Conservation (phyloP, 2,113 vertebrate species). For the Pachycephala philippinensis region DNA sequence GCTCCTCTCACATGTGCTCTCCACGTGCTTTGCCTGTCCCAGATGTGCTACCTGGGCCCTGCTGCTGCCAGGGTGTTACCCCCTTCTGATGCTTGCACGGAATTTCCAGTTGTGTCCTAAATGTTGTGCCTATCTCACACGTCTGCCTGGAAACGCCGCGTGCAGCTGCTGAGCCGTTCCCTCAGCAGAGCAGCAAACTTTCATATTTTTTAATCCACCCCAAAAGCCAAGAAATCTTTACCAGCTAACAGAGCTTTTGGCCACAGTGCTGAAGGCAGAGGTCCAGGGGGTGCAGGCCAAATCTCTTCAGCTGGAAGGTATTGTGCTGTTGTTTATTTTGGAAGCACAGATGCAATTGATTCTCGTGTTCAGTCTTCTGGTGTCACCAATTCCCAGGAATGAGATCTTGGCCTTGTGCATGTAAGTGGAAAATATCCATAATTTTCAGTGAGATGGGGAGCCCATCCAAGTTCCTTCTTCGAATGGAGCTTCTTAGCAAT, state of each 20-base stretch:
- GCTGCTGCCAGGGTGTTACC: rapidly evolving
- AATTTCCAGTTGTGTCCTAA: background rate
- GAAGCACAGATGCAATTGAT: background rate
- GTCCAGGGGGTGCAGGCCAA: background rate
- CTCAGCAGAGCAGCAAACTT: background rate
- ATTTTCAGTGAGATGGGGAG: background rate
- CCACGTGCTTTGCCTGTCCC: background rate
- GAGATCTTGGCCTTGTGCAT: background rate
- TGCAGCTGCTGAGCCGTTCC: background rate
- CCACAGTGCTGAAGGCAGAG: background rate
- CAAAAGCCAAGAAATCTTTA: background rate
- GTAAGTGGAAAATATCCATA: background rate
- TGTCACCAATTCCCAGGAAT: background rate
- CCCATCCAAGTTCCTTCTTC: background rate
- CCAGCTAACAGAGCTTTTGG: background rate
- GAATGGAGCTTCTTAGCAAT: background rate
- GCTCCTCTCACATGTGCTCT: background rate
- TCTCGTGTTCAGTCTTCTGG: background rate
- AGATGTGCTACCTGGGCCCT: rapidly evolving
- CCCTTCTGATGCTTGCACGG: background rate
- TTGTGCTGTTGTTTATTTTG: constrained; percentile 43
- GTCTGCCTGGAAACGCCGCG: background rate
- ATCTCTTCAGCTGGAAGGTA: constrained; percentile 42
- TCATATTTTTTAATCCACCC: background rate
- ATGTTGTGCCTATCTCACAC: background rate